Percentiles rank a stretch among this genome's conserved stretches.
Conservation (phyloP, 2,797 vertebrate species). For the Pterois miles region DNA sequence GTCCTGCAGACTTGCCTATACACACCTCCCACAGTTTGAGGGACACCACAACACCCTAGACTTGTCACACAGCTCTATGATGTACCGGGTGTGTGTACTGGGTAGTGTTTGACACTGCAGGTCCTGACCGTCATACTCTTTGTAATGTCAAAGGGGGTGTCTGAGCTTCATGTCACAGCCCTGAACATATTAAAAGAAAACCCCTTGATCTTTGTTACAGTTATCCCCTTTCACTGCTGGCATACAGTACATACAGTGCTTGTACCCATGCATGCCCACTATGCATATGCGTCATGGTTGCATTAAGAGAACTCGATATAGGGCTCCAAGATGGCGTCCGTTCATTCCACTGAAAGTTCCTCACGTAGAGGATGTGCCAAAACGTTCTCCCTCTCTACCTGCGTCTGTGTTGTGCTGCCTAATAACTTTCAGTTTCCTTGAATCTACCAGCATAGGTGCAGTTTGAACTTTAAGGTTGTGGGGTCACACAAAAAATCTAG, state of each 20-base stretch:
- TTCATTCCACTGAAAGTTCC: slow-evolving; percentile 1
- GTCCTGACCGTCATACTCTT: background rate
- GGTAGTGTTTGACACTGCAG: background rate
- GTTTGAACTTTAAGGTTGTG: too few species aligned
- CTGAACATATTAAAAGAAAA: background rate
- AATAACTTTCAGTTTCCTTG: background rate
- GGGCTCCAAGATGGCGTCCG: background rate
- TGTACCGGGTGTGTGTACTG: background rate
- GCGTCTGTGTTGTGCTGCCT: background rate
- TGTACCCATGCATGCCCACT: background rate
- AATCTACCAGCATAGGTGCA: background rate
- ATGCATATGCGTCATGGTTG: background rate
- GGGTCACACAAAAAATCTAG: too few species aligned
- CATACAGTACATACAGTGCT: slow-evolving; percentile 8
- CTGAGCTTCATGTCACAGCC: background rate
- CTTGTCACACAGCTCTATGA: background rate
- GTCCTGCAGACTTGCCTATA: background rate
- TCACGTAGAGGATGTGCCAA: background rate
- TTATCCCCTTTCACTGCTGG: background rate
- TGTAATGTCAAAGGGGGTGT: background rate
- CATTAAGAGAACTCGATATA: background rate
- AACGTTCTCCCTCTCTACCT: background rate
- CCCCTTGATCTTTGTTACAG: background rate
- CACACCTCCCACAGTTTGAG: background rate
- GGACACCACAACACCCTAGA: background rate